Conservation (phyloP, 2,888 invertebrate genomes). For the Callinectes sapidus region DNA sequence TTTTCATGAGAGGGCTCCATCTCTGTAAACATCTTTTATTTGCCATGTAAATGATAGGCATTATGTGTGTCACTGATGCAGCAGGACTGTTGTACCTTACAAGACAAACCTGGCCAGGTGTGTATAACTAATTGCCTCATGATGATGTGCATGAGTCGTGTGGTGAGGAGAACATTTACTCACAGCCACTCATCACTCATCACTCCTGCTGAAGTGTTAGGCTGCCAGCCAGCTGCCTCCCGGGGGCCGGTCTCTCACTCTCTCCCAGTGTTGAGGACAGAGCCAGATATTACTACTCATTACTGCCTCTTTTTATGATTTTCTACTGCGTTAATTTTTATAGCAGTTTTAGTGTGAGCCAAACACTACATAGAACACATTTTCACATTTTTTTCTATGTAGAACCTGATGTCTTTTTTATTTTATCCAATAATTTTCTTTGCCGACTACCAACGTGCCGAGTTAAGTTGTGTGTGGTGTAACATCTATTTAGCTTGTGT, state of each 20-base stretch:
- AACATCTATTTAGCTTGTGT: not conserved
- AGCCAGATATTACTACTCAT: not conserved
- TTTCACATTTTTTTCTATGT: conserved; percentile 14
- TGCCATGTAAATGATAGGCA: not conserved
- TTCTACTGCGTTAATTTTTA: not conserved
- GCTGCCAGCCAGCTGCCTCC: too few relatives aligned
- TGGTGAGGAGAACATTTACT: not conserved
- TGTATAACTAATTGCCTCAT: not conserved
- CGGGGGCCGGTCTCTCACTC: too few relatives aligned
- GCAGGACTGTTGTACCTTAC: not conserved
- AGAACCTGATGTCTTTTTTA: conserved; percentile 11
- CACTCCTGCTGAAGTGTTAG: too few relatives aligned
- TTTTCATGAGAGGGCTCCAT: not conserved
- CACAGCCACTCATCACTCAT: not conserved
- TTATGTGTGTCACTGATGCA: not conserved
- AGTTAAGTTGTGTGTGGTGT: not conserved
- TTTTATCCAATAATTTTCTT: conserved; percentile 26
- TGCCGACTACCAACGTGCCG: not conserved
- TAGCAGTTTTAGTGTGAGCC: not conserved
- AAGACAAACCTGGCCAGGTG: not conserved
- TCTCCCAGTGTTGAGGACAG: not conserved
- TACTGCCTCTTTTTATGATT: conserved; percentile 49
- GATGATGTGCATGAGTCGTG: not conserved
- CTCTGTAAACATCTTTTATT: not conserved
- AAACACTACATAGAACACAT: conserved; percentile 14